A percentile compares a stretch with the other conserved stretches of the same genome.
Evolutionary conservation across 2,113 vertebrate species (phyloP).

Genomic region (Zosterops japonicus): DNA sequence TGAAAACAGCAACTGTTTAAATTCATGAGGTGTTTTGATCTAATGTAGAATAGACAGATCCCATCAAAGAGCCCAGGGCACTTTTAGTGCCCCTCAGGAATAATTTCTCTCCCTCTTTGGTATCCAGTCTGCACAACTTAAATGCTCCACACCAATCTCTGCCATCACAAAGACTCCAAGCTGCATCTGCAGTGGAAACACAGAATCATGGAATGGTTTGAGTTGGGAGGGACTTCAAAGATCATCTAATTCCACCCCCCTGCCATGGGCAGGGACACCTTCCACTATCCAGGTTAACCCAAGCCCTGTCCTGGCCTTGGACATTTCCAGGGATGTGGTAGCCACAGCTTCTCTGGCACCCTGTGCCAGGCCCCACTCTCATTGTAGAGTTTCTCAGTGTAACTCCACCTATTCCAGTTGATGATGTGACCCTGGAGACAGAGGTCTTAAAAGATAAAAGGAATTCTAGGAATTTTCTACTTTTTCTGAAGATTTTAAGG

Average conservation of each 20-base stretch:
- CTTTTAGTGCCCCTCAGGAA: not conserved
- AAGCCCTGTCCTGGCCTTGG: accelerated
- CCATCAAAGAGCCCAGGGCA: not conserved
- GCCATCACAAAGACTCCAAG: not conserved
- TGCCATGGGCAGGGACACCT: not conserved
- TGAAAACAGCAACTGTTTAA: not conserved
- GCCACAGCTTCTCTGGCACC: not conserved
- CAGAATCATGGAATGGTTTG: not conserved
- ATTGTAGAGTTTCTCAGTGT: not conserved
- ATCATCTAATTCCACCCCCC: accelerated
- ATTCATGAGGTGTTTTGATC: not conserved
- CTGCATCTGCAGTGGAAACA: not conserved
- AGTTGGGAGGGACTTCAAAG: not conserved
- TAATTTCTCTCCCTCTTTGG: not conserved
- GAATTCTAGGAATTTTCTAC: not conserved
- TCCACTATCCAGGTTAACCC: not conserved
- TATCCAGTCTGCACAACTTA: accelerated
- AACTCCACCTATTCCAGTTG: not conserved
- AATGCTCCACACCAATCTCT: not conserved
- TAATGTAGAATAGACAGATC: not conserved
- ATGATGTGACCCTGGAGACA: not conserved
- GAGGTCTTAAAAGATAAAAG: not conserved
- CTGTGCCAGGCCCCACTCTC: accelerated
- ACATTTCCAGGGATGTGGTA: not conserved
- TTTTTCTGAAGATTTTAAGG: not conserved